A percentile compares a stretch with the other conserved stretches of the same genome.
Evolutionary conservation across 2,797 vertebrate genomes (phyloP).

Genomic region (Chanos chanos): DNA sequence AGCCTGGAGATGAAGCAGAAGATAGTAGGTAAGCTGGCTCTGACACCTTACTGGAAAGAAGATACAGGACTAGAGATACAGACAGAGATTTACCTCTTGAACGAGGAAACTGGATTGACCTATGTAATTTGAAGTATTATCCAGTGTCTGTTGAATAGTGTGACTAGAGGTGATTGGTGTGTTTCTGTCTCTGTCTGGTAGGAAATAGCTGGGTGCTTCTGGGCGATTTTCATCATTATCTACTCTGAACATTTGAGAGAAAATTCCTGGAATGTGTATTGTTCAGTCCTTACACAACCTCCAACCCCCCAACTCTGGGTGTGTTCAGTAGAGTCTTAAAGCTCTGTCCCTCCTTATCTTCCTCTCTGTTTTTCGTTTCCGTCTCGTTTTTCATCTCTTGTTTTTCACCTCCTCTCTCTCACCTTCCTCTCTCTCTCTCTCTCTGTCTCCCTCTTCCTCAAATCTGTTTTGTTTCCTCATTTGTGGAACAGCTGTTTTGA

Average conservation of each 20-base stretch:
- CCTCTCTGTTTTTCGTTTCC: too few species aligned
- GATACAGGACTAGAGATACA: too few species aligned
- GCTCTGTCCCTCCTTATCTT: constrained; percentile 60
- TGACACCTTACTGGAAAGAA: too few species aligned
- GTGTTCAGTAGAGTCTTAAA: too few species aligned
- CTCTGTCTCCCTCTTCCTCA: constrained; percentile 11
- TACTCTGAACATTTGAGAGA: constrained; percentile 54
- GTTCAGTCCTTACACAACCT: too few species aligned
- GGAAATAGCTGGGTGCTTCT: too few species aligned
- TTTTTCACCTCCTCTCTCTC: constrained; percentile 2
- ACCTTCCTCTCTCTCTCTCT: background rate
- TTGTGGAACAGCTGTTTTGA: constrained; percentile 38
- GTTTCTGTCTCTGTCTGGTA: background rate
- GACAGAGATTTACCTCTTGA: too few species aligned
- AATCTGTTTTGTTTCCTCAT: constrained; percentile 30
- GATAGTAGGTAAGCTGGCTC: too few species aligned
- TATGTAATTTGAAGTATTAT: background rate
- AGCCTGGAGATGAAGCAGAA: too few species aligned
- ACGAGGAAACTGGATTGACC: too few species aligned
- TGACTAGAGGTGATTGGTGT: background rate
- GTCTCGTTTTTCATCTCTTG: too few species aligned
- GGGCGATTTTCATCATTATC: constrained; percentile 43
- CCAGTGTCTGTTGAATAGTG: background rate
- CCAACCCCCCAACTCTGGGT: too few species aligned
- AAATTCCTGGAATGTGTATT: constrained; percentile 61